Evolutionary conservation across 35 echinoderm and acorn worm species (phyloP), one percentile per base, ranked within the genome.

Genomic region (Stichopus chloronotus): DNA sequence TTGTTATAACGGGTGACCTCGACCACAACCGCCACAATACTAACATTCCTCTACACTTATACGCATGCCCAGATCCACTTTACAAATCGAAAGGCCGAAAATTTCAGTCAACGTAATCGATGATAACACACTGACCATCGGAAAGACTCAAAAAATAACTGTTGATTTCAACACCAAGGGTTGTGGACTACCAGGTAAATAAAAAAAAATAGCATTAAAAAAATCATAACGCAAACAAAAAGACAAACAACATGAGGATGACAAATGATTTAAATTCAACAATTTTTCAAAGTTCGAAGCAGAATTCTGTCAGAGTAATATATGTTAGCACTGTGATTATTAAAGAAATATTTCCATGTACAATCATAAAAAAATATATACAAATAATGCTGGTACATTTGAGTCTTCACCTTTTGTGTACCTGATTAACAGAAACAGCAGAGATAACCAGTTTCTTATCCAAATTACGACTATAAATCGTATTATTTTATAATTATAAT

Each of bases 301-400:
- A 83, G 80, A 83, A 56, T 43, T 83, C 80, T 83, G 80, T 83
- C 80, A 83, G 80, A 56, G 80, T 54, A 53, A 55, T 83, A 83
- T 53, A 56, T 13, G 14, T 55, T 7, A 53, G 17, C 43, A 56
- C 5, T 10, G 8, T 13, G 7, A 55, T 11, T 19, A 55, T 53
- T 83, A 83, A 83, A 55, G 43, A 83, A 53, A 83, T 55, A 52
- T 83, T 14, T 83, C 24, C 16, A 13, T 43, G 10, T 79, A 6
- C 22, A 24, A 19, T 4, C 7, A 24, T 79, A 8, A 0, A 24
- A 16, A 24, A 19, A 23, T 79, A 24, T 8, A 56, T 55, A 17
- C 9, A 9, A 25, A 6, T 21, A 6, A 21, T 9, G 5, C 52
- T 9, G 52, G 76, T 23, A 5, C 23, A 21, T 25, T 23, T 78